These are phyloP conservation scores for Melipona bicolor DNA, from an alignment of 2,888 invertebrate genomes.

Conservation along the genomic window DNA sequence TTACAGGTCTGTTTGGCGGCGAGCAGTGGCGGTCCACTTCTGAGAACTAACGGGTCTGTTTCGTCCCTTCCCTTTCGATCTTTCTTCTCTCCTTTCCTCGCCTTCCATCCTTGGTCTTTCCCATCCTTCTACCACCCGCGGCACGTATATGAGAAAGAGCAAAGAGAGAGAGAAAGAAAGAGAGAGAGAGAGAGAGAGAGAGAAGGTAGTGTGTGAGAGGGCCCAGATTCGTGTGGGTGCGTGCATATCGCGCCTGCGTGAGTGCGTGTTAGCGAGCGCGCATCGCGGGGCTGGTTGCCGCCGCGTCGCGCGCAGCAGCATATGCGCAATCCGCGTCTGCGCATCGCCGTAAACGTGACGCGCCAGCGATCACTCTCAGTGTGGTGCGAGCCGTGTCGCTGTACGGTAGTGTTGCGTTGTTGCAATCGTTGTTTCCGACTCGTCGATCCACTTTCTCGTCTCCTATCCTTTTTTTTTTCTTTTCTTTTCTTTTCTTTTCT, in stretches of 20 bases:
- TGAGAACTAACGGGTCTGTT: slow-evolving; percentile 82
- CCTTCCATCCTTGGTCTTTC: slow-evolving; percentile 24
- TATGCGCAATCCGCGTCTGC: slow-evolving; percentile 73
- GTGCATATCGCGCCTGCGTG: slow-evolving; percentile 64
- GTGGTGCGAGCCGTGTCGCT: slow-evolving; percentile 74
- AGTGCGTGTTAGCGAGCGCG: slow-evolving; percentile 50
- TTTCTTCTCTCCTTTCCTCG: slow-evolving; percentile 24
- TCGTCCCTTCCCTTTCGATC: slow-evolving; percentile 50
- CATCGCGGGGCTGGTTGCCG: slow-evolving; percentile 51
- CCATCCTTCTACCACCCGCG: slow-evolving; percentile 55
- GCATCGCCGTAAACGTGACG: slow-evolving; percentile 76
- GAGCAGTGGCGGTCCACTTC: slow-evolving; percentile 79
- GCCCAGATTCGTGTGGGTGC: slow-evolving; percentile 42
- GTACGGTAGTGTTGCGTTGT: slow-evolving; percentile 50
- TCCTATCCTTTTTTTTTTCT: no score
- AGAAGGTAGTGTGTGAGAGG: neutral
- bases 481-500: no score
- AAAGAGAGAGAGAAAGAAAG: neutral
- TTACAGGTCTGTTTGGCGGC: slow-evolving; percentile 82
- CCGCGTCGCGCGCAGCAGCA: slow-evolving; percentile 69
- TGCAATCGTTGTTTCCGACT: neutral
- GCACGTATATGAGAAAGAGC: slow-evolving; percentile 34
- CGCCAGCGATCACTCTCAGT: slow-evolving; percentile 80
- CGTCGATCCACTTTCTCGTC: neutral
- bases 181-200: neutral